These are phyloP conservation scores for Coelinius sp. DNA, from an alignment of 2,888 invertebrate genomes.

Conservation along the genomic window DNA sequence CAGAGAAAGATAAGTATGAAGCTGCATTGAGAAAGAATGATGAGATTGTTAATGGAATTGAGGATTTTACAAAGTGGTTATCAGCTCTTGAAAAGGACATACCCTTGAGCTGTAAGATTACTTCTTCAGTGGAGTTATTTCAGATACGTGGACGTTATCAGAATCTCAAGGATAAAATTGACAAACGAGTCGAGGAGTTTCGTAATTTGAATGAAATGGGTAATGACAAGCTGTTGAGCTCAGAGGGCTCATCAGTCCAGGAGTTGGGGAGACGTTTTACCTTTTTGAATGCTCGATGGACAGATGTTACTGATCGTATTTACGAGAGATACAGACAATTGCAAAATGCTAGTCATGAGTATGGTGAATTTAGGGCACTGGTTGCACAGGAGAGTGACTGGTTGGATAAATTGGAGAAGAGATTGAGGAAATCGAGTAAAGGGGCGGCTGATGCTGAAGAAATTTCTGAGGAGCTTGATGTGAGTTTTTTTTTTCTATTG, in stretches of 20 bases:
- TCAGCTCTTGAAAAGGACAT: constrained; percentile 76
- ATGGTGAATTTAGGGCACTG: constrained; percentile 84
- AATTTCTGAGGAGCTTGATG: constrained; percentile 90
- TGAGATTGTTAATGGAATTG: constrained; percentile 72
- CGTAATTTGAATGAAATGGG: constrained; percentile 80
- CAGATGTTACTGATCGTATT: constrained; percentile 78
- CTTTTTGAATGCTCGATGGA: constrained; percentile 81
- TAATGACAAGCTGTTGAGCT: constrained; percentile 77
- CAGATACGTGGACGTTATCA: constrained; percentile 81
- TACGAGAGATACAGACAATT: constrained; percentile 79
- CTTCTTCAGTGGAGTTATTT: constrained; percentile 80
- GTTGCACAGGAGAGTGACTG: constrained; percentile 85
- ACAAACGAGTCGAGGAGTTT: constrained; percentile 78
- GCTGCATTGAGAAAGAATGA: constrained; percentile 74
- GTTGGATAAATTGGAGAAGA: constrained; percentile 84
- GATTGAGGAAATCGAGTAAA: constrained; percentile 79
- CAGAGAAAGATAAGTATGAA: constrained; percentile 74
- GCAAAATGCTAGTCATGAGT: constrained; percentile 83
- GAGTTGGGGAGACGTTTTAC: constrained; percentile 79
- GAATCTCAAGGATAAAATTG: constrained; percentile 80
- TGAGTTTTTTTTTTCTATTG: constrained; percentile 74
- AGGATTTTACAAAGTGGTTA: constrained; percentile 77
- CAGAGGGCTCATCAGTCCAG: constrained; percentile 74
- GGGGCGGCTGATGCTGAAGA: constrained; percentile 91
- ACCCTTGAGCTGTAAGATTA: constrained; percentile 75